Conservation (phyloP, 2,888 invertebrate species). For the Esperia sulphurella region DNA sequence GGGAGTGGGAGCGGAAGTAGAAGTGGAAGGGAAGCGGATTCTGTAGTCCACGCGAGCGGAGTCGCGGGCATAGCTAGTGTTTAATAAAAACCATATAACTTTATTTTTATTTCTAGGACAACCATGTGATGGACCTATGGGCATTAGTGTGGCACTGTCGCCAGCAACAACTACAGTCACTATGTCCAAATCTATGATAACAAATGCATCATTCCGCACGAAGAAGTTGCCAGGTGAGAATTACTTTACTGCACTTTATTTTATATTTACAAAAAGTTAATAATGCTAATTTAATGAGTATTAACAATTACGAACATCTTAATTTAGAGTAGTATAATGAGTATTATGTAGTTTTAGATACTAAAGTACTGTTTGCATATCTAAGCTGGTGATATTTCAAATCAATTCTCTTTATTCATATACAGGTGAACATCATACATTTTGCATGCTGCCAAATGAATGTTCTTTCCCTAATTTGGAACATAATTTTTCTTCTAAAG, state of each 20-base stretch:
- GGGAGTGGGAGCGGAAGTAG: too few species aligned
- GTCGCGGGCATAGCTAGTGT: too few species aligned
- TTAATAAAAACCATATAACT: not conserved
- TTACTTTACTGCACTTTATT: not conserved
- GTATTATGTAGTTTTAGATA: not conserved
- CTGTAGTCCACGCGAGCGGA: too few species aligned
- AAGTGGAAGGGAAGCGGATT: too few species aligned
- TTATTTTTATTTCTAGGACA: slow-evolving; percentile 77
- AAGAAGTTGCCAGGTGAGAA: slow-evolving; percentile 94
- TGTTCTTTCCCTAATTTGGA: slow-evolving; percentile 42
- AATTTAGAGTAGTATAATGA: not conserved
- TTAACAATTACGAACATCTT: not conserved
- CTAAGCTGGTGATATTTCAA: slow-evolving; percentile 5
- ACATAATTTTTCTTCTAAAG: slow-evolving; percentile 34
- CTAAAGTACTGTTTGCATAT: not conserved
- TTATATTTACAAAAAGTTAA: not conserved
- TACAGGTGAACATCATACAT: slow-evolving; percentile 43
- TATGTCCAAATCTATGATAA: slow-evolving; percentile 96
- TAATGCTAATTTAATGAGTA: too few species aligned
- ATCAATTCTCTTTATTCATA: slow-evolving; percentile 29
- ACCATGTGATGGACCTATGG: slow-evolving; percentile 90
- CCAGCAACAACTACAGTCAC: slow-evolving; percentile 87
- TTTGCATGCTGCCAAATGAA: slow-evolving; percentile 52
- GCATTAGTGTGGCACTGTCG: slow-evolving; percentile 87
- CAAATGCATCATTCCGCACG: slow-evolving; percentile 98